Conservation (phyloP, 2,888 invertebrate genomes). For the Euphydryas editha region DNA sequence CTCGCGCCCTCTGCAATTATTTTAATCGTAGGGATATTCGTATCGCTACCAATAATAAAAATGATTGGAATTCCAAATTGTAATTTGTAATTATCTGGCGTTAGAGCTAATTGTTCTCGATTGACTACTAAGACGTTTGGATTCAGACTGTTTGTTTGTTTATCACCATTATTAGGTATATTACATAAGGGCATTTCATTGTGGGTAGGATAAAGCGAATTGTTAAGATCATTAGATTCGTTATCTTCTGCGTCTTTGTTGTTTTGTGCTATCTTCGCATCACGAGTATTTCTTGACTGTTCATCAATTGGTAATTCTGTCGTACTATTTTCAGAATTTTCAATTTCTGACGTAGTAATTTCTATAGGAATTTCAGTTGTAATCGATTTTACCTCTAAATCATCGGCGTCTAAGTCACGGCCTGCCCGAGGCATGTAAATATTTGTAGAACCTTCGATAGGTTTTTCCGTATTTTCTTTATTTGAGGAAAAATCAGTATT, state of each 20-base stretch:
- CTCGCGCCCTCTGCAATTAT: slow-evolving; percentile 23
- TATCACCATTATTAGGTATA: slow-evolving; percentile 3
- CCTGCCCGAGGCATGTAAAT: slow-evolving; percentile 15
- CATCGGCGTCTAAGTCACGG: slow-evolving; percentile 17
- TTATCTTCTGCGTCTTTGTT: background rate
- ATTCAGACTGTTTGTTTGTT: slow-evolving; percentile 4
- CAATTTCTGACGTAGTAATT: slow-evolving; percentile 11
- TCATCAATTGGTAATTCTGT: slow-evolving; percentile 30
- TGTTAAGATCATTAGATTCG: slow-evolving; percentile 18
- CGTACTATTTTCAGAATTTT: slow-evolving; percentile 21
- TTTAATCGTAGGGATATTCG: slow-evolving; percentile 31
- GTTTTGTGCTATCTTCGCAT: too few species aligned
- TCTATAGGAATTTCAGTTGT: slow-evolving; percentile 5
- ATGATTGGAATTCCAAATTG: slow-evolving; percentile 31
- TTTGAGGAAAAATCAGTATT: slow-evolving; percentile 35
- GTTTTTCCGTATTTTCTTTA: slow-evolving; percentile 13
- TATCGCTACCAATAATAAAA: slow-evolving; percentile 26
- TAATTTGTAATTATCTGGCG: slow-evolving; percentile 13
- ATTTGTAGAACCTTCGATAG: slow-evolving; percentile 4
- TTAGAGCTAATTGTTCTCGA: slow-evolving; percentile 21
- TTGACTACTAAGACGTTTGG: slow-evolving; percentile 31
- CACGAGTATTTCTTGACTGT: slow-evolving; percentile 34
- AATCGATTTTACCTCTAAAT: slow-evolving; percentile 2
- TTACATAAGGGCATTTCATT: slow-evolving; percentile 13
- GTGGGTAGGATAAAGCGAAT: slow-evolving; percentile 16